Evolutionary conservation across 2,888 invertebrate species (phyloP).

Genomic region (Patella pellucida): DNA sequence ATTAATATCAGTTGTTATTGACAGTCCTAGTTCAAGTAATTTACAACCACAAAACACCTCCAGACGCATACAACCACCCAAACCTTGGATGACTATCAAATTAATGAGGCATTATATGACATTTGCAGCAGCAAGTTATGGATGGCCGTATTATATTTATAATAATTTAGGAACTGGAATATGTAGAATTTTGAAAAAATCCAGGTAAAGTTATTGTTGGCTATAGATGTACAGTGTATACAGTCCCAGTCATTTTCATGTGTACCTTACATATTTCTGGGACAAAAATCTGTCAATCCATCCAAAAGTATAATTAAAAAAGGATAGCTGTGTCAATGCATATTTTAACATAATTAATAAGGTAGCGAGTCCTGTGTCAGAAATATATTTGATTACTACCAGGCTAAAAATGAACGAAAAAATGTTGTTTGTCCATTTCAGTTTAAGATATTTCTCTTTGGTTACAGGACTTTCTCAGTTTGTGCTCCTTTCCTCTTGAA

Average conservation of each 20-base stretch:
- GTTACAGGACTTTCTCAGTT: too few species aligned
- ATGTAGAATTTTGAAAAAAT: conserved; percentile 76
- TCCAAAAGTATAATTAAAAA: too few species aligned
- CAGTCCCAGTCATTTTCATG: not conserved
- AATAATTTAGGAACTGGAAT: conserved; percentile 82
- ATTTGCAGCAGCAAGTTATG: conserved; percentile 87
- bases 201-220: conserved; percentile 49
- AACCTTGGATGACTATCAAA: conserved; percentile 83
- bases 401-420: too few species aligned
- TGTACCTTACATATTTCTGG: too few species aligned
- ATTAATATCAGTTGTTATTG: conserved; percentile 33
- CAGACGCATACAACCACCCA: conserved; percentile 28
- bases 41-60: not conserved
- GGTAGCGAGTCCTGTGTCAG: too few species aligned
- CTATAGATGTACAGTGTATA: not conserved
- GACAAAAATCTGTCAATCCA: too few species aligned
- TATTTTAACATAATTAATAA: too few species aligned
- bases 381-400: too few species aligned
- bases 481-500: too few species aligned
- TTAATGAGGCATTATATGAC: conserved; percentile 84
- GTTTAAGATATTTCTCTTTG: too few species aligned
- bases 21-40: not conserved
- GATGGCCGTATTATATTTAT: conserved; percentile 89
- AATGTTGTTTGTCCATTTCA: too few species aligned
- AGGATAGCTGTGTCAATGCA: too few species aligned